These are phyloP conservation scores for Tribolium castaneum DNA, from an alignment of 1,140 invertebrate genomes.

Conservation along the genomic window DNA sequence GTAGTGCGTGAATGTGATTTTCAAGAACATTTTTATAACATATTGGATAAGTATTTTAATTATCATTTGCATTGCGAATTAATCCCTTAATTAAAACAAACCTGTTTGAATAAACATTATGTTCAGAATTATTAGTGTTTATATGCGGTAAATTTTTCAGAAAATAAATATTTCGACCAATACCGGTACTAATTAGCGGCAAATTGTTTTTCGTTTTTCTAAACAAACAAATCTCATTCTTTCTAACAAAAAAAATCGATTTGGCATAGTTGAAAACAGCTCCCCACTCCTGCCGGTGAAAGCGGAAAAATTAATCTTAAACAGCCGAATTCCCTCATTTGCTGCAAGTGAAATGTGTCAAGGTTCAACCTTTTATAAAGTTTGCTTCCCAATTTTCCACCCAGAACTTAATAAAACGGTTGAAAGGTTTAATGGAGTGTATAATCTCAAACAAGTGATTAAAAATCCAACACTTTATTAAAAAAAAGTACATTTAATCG, in stretches of 20 bases:
- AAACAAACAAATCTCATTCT: too few species aligned
- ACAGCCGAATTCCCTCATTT: slow-evolving; percentile 14
- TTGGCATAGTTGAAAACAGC: too few species aligned
- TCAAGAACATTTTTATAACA: too few species aligned
- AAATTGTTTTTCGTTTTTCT: too few species aligned
- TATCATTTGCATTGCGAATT: not conserved
- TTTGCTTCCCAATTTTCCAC: not conserved
- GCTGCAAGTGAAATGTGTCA: slow-evolving; percentile 7
- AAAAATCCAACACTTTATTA: slow-evolving; percentile 7
- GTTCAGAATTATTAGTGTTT: not conserved
- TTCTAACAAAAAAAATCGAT: too few species aligned
- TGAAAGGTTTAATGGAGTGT: slow-evolving; percentile 6
- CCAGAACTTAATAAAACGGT: slow-evolving; percentile 12
- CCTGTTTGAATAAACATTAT: not conserved
- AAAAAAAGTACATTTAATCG: slow-evolving; percentile 22
- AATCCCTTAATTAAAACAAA: not conserved
- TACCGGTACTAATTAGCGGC: not conserved
- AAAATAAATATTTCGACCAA: not conserved
- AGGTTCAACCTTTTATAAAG: slow-evolving; percentile 12
- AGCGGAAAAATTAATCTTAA: slow-evolving; percentile 12
- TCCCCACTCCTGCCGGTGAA: too few species aligned
- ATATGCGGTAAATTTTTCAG: not conserved
- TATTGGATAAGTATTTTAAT: not conserved
- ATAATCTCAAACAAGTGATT: slow-evolving; percentile 9
- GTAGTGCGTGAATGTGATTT: too few species aligned